Evolutionary conservation across 2,888 invertebrate species (phyloP), one percentile per base, ranked within the genome.

Genomic region (Cetonia aurata): DNA sequence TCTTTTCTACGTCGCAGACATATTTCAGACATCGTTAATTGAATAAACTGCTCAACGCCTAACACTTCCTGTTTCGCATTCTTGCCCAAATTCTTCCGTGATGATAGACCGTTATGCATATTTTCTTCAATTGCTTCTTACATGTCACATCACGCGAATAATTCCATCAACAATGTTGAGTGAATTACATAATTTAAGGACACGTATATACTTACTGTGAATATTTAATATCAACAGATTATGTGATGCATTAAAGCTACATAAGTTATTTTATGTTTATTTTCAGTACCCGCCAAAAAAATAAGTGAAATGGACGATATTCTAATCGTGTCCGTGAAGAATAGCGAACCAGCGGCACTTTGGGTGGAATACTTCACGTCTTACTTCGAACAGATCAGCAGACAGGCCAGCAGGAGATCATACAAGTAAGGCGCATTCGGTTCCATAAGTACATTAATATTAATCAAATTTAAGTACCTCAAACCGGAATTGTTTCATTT

Each of bases 281-380:
- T 80, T 83, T 1, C 79, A 83, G 83, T 79, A 33, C 75, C 78
- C 37, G 67, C 77, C 15, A 73, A 73, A 46, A 82, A 78, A 75
- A 76, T 76, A 15, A 74, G 73, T 41, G 90, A 90, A 81, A 92
- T 93, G 89, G 93, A 94, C 84, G 94, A 94, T 82, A 93, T 95
- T 75, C 87, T 94, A 71, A 92, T 95, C 80, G 86, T 95, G 72
- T 94, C 93, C 81, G 91, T 93, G 78, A 91, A 91, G 71, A 90
- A 90, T 71, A 94, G 93, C 77, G 92, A 93, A 62, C 91, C 93
- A 75, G 93, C 94, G 73, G 89, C 89, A 25, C 84, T 93, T 66
- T 93, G 95, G 92, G 93, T 93, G 15, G 92, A 92, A 80, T 95
- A 94, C 83, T 89, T 95, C 76, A 90, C 91, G 57, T 91, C 91